A percentile compares a stretch with the other conserved stretches of the same genome.
Evolutionary conservation across 2,113 vertebrate species (phyloP).

Genomic region (Mungos mungo): DNA sequence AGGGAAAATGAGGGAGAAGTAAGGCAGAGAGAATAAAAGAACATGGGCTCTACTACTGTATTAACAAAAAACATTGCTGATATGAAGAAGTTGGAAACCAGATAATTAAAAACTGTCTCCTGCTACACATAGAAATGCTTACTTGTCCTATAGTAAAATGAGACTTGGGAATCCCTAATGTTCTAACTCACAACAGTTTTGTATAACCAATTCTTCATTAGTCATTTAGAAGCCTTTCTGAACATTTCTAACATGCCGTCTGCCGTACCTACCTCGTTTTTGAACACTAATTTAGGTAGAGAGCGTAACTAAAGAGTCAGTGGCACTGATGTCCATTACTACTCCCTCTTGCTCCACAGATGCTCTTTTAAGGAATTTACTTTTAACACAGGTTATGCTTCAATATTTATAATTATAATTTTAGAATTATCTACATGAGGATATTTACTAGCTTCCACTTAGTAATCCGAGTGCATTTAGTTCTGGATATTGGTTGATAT

Average conservation of each 20-base stretch:
- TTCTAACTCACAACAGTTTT: background rate
- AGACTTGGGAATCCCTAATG: background rate
- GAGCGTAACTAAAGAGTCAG: background rate
- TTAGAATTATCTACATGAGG: background rate
- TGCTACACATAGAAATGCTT: background rate
- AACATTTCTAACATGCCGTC: background rate
- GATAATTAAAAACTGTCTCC: background rate
- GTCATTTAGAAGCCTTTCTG: background rate
- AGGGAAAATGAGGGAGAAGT: background rate
- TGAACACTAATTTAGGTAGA: background rate
- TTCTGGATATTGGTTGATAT: background rate
- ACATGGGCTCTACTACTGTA: background rate
- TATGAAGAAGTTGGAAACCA: background rate
- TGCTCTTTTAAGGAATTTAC: background rate
- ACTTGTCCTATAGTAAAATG: background rate
- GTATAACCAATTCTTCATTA: background rate
- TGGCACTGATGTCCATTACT: background rate
- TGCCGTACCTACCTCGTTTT: background rate
- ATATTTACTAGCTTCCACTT: background rate
- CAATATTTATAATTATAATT: background rate
- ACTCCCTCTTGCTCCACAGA: background rate
- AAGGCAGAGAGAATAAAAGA: background rate
- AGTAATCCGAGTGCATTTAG: background rate
- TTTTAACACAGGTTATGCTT: slow-evolving; percentile 3
- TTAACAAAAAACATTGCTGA: background rate